A percentile compares a stretch with the other conserved stretches of the same genome.
Conservation (phyloP, 37 sponge, comb jelly and placozoan genomes). For the Axinella damicornis region DNA sequence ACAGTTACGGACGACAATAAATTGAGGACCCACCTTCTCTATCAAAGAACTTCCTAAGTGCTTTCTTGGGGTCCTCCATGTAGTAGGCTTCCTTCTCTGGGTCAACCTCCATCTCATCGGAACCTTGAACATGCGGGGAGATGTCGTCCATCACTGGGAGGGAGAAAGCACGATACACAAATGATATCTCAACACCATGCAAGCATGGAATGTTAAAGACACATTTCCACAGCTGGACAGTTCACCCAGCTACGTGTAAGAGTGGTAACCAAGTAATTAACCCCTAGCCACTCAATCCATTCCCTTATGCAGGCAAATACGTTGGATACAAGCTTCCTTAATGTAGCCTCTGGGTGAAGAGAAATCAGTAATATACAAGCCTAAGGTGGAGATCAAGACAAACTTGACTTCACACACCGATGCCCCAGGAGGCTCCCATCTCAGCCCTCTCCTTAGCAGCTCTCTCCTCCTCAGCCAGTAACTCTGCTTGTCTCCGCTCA, state of each 20-base stretch:
- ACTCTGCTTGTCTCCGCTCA: constrained; percentile 15
- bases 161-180: background rate
- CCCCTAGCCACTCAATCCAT: too few species aligned
- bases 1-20: too few species aligned
- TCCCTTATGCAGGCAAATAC: too few species aligned
- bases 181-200: too few species aligned
- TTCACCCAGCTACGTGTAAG: too few species aligned
- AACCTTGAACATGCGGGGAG: background rate
- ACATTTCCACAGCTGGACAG: too few species aligned
- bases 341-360: too few species aligned
- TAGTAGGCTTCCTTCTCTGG: constrained; percentile 89
- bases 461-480: constrained; percentile 44
- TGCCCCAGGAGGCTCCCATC: constrained; percentile 84
- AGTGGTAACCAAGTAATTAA: too few species aligned
- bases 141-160: constrained; percentile 60
- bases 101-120: constrained; percentile 66
- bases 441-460: constrained; percentile 63
- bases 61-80: constrained; percentile 92
- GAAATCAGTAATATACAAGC: too few species aligned
- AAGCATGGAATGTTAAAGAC: too few species aligned
- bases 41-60: constrained; percentile 87
- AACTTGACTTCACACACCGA: constrained; percentile 73
- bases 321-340: too few species aligned
- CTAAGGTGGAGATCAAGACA: too few species aligned
- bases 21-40: constrained; percentile 85